A percentile compares a stretch with the other conserved stretches of the same genome.
Evolutionary conservation across 2,113 vertebrate genomes (phyloP).

Genomic region (Ochotona curzoniae): DNA sequence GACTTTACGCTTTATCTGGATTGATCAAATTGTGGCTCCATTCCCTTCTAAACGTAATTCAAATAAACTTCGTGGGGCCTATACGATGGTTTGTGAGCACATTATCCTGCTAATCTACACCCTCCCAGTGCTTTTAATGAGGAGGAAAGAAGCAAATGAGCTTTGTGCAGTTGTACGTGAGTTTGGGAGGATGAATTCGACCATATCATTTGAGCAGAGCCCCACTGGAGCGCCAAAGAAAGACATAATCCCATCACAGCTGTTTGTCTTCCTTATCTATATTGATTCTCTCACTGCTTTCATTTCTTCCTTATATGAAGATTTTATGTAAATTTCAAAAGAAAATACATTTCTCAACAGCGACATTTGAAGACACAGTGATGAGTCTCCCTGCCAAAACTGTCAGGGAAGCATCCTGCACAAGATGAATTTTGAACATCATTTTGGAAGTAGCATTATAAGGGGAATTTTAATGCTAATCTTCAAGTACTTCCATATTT

Average conservation of each 20-base stretch:
- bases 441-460: constrained; percentile 60
- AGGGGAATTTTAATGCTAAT: constrained; percentile 65
- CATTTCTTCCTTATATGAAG: not conserved
- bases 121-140: not conserved
- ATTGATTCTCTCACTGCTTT: not conserved
- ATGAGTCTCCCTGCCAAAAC: constrained; percentile 48
- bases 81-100: not conserved
- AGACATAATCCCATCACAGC: not conserved
- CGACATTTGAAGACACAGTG: constrained; percentile 46
- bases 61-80: not conserved
- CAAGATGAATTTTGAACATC: constrained; percentile 59
- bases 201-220: not conserved
- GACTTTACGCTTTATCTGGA: not conserved
- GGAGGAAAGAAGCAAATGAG: not conserved
- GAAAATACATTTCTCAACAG: constrained; percentile 57
- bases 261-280: not conserved
- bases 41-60: not conserved
- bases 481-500: constrained; percentile 54
- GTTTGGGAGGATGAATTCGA: not conserved
- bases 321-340: constrained; percentile 57
- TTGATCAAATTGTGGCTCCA: not conserved
- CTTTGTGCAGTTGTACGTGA: not conserved
- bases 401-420: constrained; percentile 49
- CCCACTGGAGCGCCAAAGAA: not conserved
- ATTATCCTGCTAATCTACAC: not conserved